phyloP scores from a whole-genome alignment of 2,888 invertebrate genomes.

The Nomada fucata region DNA sequence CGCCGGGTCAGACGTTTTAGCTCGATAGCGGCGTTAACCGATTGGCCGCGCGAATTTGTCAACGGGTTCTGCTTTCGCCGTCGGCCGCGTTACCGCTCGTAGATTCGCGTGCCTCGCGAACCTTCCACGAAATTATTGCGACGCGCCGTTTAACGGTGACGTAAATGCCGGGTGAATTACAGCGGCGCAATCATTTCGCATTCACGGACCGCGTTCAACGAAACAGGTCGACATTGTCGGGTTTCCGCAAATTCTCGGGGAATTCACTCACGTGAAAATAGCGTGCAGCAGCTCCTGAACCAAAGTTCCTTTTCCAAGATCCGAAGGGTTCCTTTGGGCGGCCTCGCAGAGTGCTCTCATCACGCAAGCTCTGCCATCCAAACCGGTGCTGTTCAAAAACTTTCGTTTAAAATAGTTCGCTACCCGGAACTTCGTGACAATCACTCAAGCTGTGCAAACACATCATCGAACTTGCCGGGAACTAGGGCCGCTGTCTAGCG shows the following conservation, averaged over 20 bases:
- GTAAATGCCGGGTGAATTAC: constrained; percentile 10
- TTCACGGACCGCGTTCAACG: not conserved
- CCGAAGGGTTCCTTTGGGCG: constrained; percentile 84
- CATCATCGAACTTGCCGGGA: not conserved
- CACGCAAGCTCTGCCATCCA: constrained; percentile 90
- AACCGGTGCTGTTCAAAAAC: constrained; percentile 87
- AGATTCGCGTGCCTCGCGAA: not conserved
- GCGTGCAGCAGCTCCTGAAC: constrained; percentile 81
- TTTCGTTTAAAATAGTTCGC: constrained; percentile 65
- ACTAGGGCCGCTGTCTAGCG: not conserved
- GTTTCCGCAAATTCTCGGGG: not conserved
- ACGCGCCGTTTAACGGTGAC: not conserved
- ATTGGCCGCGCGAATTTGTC: constrained; percentile 20
- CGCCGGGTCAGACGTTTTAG: constrained; percentile 17
- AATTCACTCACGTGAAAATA: constrained; percentile 79
- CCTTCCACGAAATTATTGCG: no score
- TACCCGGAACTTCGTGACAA: constrained; percentile 21
- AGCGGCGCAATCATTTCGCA: not conserved
- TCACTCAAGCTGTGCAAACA: not conserved
- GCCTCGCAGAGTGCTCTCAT: constrained; percentile 90
- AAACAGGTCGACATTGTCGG: not conserved
- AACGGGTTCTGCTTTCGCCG: not conserved
- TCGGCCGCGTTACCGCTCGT: not conserved
- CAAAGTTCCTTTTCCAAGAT: constrained; percentile 79
- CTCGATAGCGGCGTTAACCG: not conserved